These are phyloP conservation scores for Pachymerium ferrugineum DNA, from an alignment of 2,888 invertebrate species.

Conservation along the genomic window DNA sequence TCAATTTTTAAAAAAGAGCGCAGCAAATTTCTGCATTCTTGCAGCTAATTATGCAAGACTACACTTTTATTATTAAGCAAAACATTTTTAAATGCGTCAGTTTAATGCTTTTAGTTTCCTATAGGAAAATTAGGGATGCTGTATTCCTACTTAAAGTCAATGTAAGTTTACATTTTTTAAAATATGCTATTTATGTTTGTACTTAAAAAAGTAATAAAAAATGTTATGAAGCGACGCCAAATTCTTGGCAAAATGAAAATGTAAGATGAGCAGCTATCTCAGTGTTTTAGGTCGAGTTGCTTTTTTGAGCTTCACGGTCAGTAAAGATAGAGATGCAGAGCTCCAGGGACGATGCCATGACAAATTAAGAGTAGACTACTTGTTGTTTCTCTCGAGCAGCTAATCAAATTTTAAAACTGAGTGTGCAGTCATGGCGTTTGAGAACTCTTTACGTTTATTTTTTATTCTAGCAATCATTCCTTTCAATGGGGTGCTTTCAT, in stretches of 20 bases:
- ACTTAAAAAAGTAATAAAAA: neutral
- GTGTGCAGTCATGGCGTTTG: neutral
- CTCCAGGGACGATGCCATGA: neutral
- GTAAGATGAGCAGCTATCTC: constrained; percentile 16
- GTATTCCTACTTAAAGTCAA: too few species aligned
- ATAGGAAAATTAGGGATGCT: too few species aligned
- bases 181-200: too few species aligned
- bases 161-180: too few species aligned
- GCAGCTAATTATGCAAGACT: too few species aligned
- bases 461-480: too few species aligned
- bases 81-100: too few species aligned
- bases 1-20: too few species aligned
- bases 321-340: neutral
- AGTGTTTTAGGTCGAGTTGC: constrained; percentile 18
- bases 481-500: too few species aligned
- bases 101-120: too few species aligned
- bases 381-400: neutral
- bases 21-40: too few species aligned
- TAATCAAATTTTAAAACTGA: neutral
- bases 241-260: neutral
- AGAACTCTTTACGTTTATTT: neutral
- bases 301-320: constrained; percentile 19
- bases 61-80: too few species aligned
- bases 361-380: constrained; percentile 1
- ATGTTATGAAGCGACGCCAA: neutral